These are phyloP conservation scores for Nesoenas mayeri DNA, from an alignment of 2,113 vertebrate species.

Conservation along the genomic window DNA sequence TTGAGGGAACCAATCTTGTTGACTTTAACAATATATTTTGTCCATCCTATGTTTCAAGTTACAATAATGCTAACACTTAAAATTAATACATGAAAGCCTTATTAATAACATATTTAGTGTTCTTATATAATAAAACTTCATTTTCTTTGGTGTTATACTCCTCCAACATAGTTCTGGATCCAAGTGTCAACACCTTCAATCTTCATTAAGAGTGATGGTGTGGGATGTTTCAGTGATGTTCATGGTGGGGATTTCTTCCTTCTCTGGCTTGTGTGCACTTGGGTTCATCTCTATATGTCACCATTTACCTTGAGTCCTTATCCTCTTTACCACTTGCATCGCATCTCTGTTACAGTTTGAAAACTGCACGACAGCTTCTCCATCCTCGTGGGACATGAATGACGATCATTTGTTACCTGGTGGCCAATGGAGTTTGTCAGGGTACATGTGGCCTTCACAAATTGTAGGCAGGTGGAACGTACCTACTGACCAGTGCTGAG, in stretches of 20 bases:
- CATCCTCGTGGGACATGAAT: not conserved
- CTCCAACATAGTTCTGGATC: not conserved
- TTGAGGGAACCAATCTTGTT: not conserved
- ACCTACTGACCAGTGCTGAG: not conserved
- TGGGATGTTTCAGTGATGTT: not conserved
- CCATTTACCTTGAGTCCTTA: not conserved
- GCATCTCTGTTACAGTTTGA: not conserved
- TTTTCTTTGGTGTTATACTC: not conserved
- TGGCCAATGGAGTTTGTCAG: not conserved
- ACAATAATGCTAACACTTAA: not conserved
- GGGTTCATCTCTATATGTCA: not conserved
- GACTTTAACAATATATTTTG: not conserved
- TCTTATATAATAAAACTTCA: not conserved
- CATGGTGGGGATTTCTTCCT: not conserved
- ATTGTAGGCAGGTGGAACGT: not conserved
- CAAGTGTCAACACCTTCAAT: not conserved
- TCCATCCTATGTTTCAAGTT: not conserved
- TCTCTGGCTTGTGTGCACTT: not conserved
- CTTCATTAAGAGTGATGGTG: not conserved
- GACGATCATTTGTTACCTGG: not conserved
- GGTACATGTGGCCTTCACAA: not conserved
- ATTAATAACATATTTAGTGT: not conserved
- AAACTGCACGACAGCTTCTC: not conserved
- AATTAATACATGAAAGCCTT: not conserved
- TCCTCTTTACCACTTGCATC: rapidly evolving